Evolutionary conservation across 2,113 vertebrate species (phyloP), one percentile per base, ranked within the genome.

Genomic region (Agelaius phoeniceus): DNA sequence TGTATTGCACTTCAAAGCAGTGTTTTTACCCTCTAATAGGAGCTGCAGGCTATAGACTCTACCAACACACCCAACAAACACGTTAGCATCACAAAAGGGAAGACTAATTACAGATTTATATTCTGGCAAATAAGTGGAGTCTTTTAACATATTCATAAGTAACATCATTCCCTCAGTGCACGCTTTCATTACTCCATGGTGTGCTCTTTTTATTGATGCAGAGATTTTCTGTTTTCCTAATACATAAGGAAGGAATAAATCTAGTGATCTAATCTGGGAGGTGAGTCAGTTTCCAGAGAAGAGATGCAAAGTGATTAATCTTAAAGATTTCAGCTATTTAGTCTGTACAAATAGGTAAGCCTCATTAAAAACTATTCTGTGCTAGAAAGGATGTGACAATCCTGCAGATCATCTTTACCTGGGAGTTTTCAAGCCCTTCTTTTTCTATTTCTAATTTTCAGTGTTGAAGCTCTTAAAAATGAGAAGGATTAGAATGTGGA

Each of bases 71-170:
- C 88, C 77, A 90, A 92, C 63, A 73, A 96, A 81, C 35, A 71
- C 4, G n/a, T 83, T 84, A 89, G 80, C 37, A 75, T 92, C 95
- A 96, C 93, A 94, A 96, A 97, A 96, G 79, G 31, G 17, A 89
- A 86, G 85, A 82, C 96, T 95, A 97, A 97, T 97, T 97, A 94
- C 55, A 89, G 59, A 74, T 84, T 88, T 94, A 93, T 86, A 92
- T 80, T 71, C 63, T 97, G 83, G 89, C 82, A 94, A 81, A 92
- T 77, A 58, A 19, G 71, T 65, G 89, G 67, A 94, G 58, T 75
- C 94, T 89, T 95, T 59, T 84, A 87, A 92, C 28, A 71, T 74
- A 94, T 97, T 97, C 88, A 92, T 80, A 81, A 71, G 84, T 69
- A 93, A 96, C 73, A 76, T 61, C 27, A 95, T 74, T 80, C 58